Evolutionary conservation across 92 coral and sea anemone genomes (phyloP), one percentile per base, ranked within the genome.

Genomic region (Siderastrea siderea): DNA sequence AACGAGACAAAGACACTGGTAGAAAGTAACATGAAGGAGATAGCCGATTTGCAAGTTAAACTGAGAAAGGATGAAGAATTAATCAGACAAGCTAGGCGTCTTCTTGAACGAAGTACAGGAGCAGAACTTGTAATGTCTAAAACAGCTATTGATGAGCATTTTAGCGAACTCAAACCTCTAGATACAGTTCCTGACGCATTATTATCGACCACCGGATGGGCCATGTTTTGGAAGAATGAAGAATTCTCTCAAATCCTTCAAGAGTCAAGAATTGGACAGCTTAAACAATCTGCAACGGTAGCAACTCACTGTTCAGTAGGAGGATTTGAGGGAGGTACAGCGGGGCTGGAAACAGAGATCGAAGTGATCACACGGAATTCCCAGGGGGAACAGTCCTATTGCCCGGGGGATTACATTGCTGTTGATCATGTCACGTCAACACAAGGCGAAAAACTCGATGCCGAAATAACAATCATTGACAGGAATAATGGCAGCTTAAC

Each of bases 311-410:
- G 80, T 14, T 57, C 19, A 0, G 14, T 54, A 5, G 53, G 26
- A 10, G 48, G 13, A 14, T 26, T 73, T 7, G 2, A 2, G 11
- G 50, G 6, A 75, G 66, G 17, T 12, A 54, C 48, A 11, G 80
- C 51, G 0, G 80, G 80, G 11, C 67, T 54, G 26, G 52, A 3
- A 19, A 12, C 53, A 3, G n/a, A 57, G 19, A 0, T 54, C 12
- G 65, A 75, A 75, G 16, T 75, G 53, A 43, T 75, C 26, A 57
- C 80, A 4, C 14, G 80, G 9, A 75, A 75, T 75, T 75, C 50
- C 12, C 7, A 7, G 0, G 75, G 53, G 19, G 17, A 66, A 80
- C 65, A 67, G 43, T 26, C 1, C 7, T 67, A 80, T 38, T 80
- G 75, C 15, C 4, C 84, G 3, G 75, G 63, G 5, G 84, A 80